A percentile compares a stretch with the other conserved stretches of the same genome.
Evolutionary conservation across 1,140 invertebrate genomes (phyloP).

Genomic region (Gonatopus flavifemur): DNA sequence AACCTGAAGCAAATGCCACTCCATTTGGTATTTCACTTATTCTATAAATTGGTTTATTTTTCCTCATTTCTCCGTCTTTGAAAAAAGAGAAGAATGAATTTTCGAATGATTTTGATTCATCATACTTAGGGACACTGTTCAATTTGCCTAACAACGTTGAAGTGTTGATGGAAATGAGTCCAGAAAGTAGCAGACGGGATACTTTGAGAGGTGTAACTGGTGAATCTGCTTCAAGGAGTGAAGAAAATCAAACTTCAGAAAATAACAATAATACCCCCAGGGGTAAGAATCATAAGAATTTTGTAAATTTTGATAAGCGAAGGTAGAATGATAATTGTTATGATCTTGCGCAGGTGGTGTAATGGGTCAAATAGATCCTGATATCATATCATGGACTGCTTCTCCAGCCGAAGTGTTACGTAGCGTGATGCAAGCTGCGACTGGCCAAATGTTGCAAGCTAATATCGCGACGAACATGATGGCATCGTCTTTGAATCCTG

Average conservation of each 20-base stretch:
- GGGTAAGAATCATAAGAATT: no score
- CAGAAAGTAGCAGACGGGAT: conserved; percentile 63
- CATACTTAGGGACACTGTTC: conserved; percentile 47
- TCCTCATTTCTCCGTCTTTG: no score
- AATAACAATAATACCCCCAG: conserved; percentile 46
- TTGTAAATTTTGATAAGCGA: no score
- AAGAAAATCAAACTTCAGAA: conserved; percentile 37
- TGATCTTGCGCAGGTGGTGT: no score
- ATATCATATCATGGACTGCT: no score
- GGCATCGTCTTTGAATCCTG: conserved; percentile 8
- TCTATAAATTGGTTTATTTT: neutral
- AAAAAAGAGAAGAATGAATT: conserved; percentile 3
- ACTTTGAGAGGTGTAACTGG: conserved; percentile 66
- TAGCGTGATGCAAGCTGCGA: conserved; percentile 65
- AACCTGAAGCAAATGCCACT: conserved; percentile 28
- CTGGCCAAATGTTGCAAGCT: conserved; percentile 38
- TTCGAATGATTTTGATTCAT: no score
- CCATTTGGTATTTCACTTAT: conserved; percentile 33
- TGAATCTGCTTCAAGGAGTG: conserved; percentile 35
- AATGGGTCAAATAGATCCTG: no score
- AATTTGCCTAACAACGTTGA: conserved; percentile 62
- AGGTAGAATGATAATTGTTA: no score
- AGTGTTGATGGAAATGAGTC: conserved; percentile 71
- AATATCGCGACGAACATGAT: conserved; percentile 23
- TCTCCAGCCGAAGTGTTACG: conserved; percentile 61